phyloP scores from a whole-genome alignment of 2,888 invertebrate species.

The Eupithecia vulgata region DNA sequence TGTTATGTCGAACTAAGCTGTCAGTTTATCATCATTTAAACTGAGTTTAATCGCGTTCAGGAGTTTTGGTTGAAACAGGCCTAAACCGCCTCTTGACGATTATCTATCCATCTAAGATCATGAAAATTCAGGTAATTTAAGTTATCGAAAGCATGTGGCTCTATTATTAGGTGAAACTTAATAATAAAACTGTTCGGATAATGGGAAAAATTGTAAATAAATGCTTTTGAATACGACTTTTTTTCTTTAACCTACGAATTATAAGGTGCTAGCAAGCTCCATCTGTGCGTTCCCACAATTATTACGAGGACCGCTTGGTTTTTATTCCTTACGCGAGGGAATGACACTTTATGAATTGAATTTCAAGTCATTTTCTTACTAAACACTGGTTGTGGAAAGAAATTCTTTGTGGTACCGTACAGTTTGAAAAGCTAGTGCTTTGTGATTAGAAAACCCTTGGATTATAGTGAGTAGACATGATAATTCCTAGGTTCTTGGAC shows the following conservation, averaged over 20 bases:
- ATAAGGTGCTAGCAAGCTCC: constrained; percentile 17
- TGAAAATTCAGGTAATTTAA: not conserved
- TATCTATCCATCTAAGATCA: not conserved
- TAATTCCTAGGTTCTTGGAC: not conserved
- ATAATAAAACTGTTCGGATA: constrained; percentile 18
- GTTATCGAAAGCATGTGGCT: not conserved
- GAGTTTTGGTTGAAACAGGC: not conserved
- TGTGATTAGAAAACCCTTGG: not conserved
- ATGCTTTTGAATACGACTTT: constrained; percentile 28
- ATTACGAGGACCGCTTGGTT: constrained; percentile 33
- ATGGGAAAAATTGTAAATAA: constrained; percentile 22
- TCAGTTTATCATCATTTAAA: not conserved
- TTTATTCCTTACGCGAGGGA: constrained; percentile 18
- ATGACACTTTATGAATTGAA: constrained; percentile 23
- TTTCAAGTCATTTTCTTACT: constrained; percentile 20
- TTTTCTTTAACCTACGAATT: constrained; percentile 22
- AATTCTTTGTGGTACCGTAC: not conserved
- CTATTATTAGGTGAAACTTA: not conserved
- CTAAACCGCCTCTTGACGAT: not conserved
- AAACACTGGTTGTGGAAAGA: constrained; percentile 8
- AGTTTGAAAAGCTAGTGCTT: not conserved
- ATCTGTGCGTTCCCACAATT: constrained; percentile 45
- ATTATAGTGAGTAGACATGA: not conserved
- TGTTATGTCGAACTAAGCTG: not conserved
- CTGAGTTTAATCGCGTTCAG: not conserved